Evolutionary conservation across 1,140 invertebrate species (phyloP).

Genomic region (Drosophila punjabiensis): DNA sequence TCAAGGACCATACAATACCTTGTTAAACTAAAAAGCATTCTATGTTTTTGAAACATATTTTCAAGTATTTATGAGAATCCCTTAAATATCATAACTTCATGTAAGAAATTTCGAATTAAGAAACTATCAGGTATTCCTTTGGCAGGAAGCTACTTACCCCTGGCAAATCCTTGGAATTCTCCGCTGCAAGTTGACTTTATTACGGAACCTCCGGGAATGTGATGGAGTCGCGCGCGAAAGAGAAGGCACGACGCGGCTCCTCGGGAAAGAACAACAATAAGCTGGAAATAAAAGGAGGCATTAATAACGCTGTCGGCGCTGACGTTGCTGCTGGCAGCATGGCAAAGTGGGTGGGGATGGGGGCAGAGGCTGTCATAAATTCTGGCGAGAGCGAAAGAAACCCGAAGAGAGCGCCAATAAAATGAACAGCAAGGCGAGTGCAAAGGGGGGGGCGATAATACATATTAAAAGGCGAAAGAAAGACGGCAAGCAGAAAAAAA

Average conservation of each 20-base stretch:
- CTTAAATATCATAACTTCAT: not conserved
- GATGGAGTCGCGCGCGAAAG: constrained; percentile 24
- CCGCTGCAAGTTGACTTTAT: constrained; percentile 37
- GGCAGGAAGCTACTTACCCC: constrained; percentile 9
- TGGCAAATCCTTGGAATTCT: constrained; percentile 7
- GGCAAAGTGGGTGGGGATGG: not conserved
- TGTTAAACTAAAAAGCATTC: no score
- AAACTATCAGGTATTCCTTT: not conserved
- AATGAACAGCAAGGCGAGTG: constrained; percentile 34
- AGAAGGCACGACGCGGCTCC: constrained; percentile 15
- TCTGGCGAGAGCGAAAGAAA: constrained; percentile 13
- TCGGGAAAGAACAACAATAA: constrained; percentile 48
- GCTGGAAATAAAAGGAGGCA: constrained; percentile 51
- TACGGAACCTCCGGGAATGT: constrained; percentile 16
- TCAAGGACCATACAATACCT: no score
- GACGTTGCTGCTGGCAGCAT: constrained; percentile 20
- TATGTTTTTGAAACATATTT: no score
- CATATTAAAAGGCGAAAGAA: constrained; percentile 43
- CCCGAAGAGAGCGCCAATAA: constrained; percentile 58
- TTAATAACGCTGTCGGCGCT: constrained; percentile 58
- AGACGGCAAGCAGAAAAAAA: constrained; percentile 36
- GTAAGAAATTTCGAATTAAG: not conserved
- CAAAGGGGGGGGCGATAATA: constrained; percentile 33
- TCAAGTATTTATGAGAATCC: no score
- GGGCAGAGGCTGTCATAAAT: constrained; percentile 63